phyloP scores from a whole-genome alignment of 2,888 invertebrate species.

The Pachydiplax longipennis region DNA sequence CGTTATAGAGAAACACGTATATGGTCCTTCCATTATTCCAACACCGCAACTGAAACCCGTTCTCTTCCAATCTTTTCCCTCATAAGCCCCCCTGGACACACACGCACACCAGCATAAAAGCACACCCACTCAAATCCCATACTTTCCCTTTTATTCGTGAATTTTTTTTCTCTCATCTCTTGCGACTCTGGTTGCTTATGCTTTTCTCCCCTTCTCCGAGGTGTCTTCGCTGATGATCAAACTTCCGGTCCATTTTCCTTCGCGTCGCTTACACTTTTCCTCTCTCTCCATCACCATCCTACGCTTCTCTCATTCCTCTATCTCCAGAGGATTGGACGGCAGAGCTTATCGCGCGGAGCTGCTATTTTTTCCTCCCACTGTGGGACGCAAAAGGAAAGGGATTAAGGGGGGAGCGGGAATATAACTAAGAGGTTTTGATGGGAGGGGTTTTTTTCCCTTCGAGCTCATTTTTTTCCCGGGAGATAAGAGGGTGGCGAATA shows the following conservation, averaged over 20 bases:
- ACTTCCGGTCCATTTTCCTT: conserved; percentile 14
- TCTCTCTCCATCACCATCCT: not conserved
- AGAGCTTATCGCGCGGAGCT: conserved; percentile 24
- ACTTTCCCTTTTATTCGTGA: not conserved
- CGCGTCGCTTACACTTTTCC: not conserved
- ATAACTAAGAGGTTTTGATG: not conserved
- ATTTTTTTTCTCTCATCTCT: not conserved
- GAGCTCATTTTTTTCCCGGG: not conserved
- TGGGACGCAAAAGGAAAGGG: not conserved
- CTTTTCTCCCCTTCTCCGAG: not conserved
- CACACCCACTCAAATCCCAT: not conserved
- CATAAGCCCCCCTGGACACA: not conserved
- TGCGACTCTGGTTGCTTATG: not conserved
- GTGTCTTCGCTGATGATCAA: conserved; percentile 8
- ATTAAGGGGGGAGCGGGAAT: not conserved
- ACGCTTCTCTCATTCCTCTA: not conserved
- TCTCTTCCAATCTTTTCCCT: not conserved
- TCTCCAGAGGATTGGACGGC: conserved; percentile 9
- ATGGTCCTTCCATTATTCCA: not conserved
- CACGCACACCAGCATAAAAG: not conserved
- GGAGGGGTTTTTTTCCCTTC: not conserved
- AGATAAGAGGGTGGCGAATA: not conserved
- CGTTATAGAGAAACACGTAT: not conserved
- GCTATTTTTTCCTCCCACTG: not conserved
- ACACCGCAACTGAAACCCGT: not conserved